A percentile compares a stretch with the other conserved stretches of the same genome.
These are phyloP conservation scores for Bombus cullumanus DNA, from an alignment of 1,140 invertebrate genomes.

Conservation along the genomic window DNA sequence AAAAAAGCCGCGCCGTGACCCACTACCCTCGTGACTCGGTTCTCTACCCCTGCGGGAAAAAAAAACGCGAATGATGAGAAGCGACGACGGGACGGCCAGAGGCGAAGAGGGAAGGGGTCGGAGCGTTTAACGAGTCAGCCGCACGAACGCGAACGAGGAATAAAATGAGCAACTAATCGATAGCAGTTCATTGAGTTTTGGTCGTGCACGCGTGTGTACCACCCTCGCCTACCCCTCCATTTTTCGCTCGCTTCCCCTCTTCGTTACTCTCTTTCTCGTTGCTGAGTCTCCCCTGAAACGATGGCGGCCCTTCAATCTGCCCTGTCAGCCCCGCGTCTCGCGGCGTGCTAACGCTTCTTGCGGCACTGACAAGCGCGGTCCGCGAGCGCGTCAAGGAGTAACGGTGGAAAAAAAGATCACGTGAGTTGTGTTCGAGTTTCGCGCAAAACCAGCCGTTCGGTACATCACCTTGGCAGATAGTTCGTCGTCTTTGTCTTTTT, in stretches of 20 bases:
- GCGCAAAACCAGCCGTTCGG: constrained; percentile 64
- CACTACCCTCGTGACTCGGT: constrained; percentile 79
- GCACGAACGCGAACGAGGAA: constrained; percentile 67
- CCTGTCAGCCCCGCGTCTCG: constrained; percentile 21
- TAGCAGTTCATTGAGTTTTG: constrained; percentile 80
- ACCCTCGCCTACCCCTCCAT: constrained; percentile 16
- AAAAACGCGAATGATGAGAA: constrained; percentile 47
- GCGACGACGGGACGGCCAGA: constrained; percentile 17
- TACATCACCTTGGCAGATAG: too few species aligned
- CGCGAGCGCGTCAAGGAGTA: neutral
- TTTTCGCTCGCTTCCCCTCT: constrained; percentile 54
- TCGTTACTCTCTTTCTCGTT: neutral
- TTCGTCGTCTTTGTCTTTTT: neutral
- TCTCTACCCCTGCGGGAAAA: constrained; percentile 66
- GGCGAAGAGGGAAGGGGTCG: constrained; percentile 24
- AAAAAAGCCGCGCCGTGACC: constrained; percentile 65
- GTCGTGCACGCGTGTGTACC: constrained; percentile 61
- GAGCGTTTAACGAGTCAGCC: constrained; percentile 65
- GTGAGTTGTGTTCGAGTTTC: constrained; percentile 75
- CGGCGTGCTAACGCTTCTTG: constrained; percentile 9
- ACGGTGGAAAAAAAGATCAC: constrained; percentile 63
- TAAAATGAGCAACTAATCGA: constrained; percentile 80
- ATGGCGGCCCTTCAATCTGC: constrained; percentile 18
- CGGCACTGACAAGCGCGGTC: neutral
- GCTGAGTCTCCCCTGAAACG: neutral